Evolutionary conservation across 53 echinoderm and acorn worm species (phyloP), one percentile per base, ranked within the genome.

Genomic region (Henricia sp.): DNA sequence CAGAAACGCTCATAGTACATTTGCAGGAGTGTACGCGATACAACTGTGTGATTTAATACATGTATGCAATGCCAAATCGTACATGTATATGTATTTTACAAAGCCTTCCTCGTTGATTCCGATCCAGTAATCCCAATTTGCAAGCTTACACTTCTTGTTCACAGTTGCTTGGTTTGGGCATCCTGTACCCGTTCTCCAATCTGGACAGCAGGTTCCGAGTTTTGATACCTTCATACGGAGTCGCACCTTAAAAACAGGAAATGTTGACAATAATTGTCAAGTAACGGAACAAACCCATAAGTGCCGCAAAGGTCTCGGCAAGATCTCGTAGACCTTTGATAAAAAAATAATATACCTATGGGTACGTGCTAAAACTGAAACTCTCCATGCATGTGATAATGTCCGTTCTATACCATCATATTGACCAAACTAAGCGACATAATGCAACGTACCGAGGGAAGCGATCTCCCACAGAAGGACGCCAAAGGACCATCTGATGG

Each of bases 91-190:
- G n/a, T n/a, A n/a, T n/a, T n/a, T n/a, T n/a, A n/a, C n/a, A n/a
- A n/a, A n/a, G n/a, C n/a, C n/a, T n/a, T n/a, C n/a, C n/a, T n/a
- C n/a, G n/a, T n/a, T n/a, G n/a, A n/a, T n/a, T n/a, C n/a, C n/a
- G n/a, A n/a, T n/a, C n/a, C n/a, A n/a, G n/a, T n/a, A n/a, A n/a
- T n/a, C n/a, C n/a, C n/a, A n/a, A n/a, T n/a, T n/a, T n/a, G n/a
- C n/a, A 2, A 36, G 23, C 77, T 77, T 77, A 77, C 77, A 43
- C 60, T 60, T 77, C 35, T 1, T 77, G 32, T 43, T 60, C 60
- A 27, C 77, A 77, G 60, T 77, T 60, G 59, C 42, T 60, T 43
- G 77, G 77, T 77, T 77, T 77, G 30, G 44, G 44, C 77, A 77
- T 77, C 4, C 77, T 58, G 27, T 77, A 77, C 17, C 77, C 77